phyloP scores from a whole-genome alignment of 2,888 invertebrate genomes.

The Volucella bombylans region DNA sequence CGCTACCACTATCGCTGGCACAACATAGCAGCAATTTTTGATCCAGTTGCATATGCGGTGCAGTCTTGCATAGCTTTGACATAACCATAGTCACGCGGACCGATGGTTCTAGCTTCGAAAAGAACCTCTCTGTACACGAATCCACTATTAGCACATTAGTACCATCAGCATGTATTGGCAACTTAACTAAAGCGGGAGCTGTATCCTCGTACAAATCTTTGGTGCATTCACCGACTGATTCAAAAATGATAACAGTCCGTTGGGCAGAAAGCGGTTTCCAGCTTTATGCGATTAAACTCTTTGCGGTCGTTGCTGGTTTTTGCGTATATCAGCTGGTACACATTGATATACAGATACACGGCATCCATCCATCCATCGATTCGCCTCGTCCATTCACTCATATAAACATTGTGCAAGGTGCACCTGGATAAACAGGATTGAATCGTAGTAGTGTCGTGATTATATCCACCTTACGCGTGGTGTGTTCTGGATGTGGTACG shows the following conservation, averaged over 20 bases:
- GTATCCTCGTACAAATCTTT: conserved; percentile 17
- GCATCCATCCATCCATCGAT: conserved; percentile 38
- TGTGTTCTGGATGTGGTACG: conserved; percentile 36
- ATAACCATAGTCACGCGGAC: conserved; percentile 29
- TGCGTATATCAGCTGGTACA: conserved; percentile 26
- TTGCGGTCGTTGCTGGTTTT: conserved; percentile 41
- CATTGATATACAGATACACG: conserved; percentile 4
- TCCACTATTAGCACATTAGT: background rate
- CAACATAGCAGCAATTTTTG: conserved; percentile 65
- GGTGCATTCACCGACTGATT: conserved; percentile 59
- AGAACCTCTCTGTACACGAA: conserved; percentile 21
- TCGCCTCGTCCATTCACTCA: conserved; percentile 45
- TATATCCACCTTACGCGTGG: conserved; percentile 60
- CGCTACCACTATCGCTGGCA: conserved; percentile 42
- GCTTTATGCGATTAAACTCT: conserved; percentile 66
- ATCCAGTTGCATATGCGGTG: conserved; percentile 59
- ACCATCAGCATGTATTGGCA: conserved; percentile 4
- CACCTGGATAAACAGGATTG: conserved; percentile 59
- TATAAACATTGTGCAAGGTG: conserved; percentile 73
- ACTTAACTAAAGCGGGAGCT: conserved; percentile 25
- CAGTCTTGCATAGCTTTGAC: conserved; percentile 50
- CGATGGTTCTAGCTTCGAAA: conserved; percentile 22
- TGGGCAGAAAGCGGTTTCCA: conserved; percentile 58
- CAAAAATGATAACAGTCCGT: conserved; percentile 60
- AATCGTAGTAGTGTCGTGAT: conserved; percentile 42